Evolutionary conservation across 2,797 vertebrate genomes (phyloP), one percentile per base, ranked within the genome.

Genomic region (Sebastes paucispinis): DNA sequence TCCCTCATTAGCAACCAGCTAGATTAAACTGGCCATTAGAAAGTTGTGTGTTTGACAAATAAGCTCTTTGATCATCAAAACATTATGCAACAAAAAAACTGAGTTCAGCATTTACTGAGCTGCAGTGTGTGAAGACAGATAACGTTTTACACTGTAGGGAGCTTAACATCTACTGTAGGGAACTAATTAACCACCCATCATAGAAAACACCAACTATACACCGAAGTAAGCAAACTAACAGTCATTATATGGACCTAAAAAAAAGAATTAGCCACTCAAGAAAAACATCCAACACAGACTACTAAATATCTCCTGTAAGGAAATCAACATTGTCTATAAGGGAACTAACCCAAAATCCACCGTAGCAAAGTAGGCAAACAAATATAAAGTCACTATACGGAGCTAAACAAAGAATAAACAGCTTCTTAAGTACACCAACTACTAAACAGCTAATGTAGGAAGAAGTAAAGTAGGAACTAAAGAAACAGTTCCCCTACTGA

Each of bases 41-140:
- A 63, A 72, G 52, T 6, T 57, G n/a, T 60, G 31, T 12, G 7
- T 52, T 25, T 58, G 47, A 57, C 43, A 63, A 68, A 75, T n/a
- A 52, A 75, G 79, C 67, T 81, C 62, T 74, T 71, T 71, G 75
- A 72, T 79, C 50, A 59, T 75, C 6, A 58, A 55, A 64, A 5
- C 12, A 22, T 25, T 58, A 31, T 10, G 8, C n/a, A 67, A 31
- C 34, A 36, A 29, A 50, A 66, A 67, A 29, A 27, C 2, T 12
- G 13, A 58, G 43, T 34, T 75, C 55, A 64, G 50, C n/a, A 6
- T 62, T 39, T 12, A 13, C 20, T 27, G 54, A 70, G 9, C 62
- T 36, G 66, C 72, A 36, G 25, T 31, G 47, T 63, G 39, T 29
- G 11, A 71, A 34, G 43, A 22, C 11, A 7, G 29, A 3, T 32